phyloP scores from a whole-genome alignment of 2,113 vertebrate species.

The Trematocara variabile region DNA sequence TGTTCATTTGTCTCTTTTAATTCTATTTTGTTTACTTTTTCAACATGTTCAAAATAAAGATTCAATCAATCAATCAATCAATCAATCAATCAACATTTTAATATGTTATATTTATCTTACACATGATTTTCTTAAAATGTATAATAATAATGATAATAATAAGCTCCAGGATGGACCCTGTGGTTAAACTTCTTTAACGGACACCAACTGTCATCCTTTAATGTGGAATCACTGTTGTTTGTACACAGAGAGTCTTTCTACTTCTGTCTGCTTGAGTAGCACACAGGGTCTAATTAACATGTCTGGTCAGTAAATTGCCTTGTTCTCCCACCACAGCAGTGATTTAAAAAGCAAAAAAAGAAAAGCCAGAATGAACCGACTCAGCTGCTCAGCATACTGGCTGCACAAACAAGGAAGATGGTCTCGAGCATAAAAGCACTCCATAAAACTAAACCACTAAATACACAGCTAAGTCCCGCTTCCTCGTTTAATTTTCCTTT shows the following conservation, averaged over 20 bases:
- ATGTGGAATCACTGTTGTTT: constrained; percentile 18
- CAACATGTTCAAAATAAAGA: too few species aligned
- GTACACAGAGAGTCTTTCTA: constrained; percentile 1
- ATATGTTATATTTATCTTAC: background rate
- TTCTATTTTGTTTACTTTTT: too few species aligned
- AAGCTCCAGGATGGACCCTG: background rate
- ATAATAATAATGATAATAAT: background rate
- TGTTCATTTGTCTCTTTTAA: too few species aligned
- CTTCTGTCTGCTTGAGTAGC: constrained; percentile 26
- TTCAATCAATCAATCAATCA: too few species aligned
- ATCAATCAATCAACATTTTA: too few species aligned
- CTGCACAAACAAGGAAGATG: constrained; percentile 22
- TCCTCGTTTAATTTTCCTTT: constrained; percentile 20
- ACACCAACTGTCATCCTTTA: background rate
- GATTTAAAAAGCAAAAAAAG: background rate
- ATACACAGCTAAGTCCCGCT: background rate
- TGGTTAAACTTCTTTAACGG: background rate
- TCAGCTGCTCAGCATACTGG: constrained; percentile 10
- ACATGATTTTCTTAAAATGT: background rate
- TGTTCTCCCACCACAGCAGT: constrained; percentile 36
- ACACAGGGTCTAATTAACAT: constrained; percentile 47
- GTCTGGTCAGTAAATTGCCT: constrained; percentile 48
- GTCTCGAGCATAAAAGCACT: background rate
- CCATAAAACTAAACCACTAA: constrained; percentile 35
- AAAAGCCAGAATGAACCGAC: constrained; percentile 17